Percentiles rank a stretch among this genome's conserved stretches.
phyloP scores from a whole-genome alignment of 1,140 invertebrate species.

The Drosophila elegans region DNA sequence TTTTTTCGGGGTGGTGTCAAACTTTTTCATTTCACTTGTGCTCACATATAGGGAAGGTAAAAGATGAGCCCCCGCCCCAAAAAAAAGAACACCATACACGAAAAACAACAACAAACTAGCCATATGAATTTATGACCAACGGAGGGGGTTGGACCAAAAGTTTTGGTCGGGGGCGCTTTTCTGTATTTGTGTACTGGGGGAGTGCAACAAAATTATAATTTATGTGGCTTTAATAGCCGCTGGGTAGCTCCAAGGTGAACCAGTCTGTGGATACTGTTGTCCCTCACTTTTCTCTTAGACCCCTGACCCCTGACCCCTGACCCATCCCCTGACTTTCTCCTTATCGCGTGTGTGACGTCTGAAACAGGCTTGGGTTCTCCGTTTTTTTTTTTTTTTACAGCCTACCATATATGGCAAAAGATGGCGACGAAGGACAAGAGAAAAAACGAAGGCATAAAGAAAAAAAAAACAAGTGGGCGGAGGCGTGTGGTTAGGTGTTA shows the following conservation, averaged over 20 bases:
- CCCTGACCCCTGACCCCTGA: slow-evolving; percentile 2
- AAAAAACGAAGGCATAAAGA: neutral
- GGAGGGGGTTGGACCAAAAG: slow-evolving; percentile 24
- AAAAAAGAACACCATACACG: slow-evolving; percentile 13
- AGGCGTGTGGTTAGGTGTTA: slow-evolving; percentile 60
- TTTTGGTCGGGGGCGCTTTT: slow-evolving; percentile 3
- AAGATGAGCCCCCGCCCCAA: slow-evolving; percentile 7
- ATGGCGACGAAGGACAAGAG: slow-evolving; percentile 15
- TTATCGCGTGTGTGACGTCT: slow-evolving; percentile 59
- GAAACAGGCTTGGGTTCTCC: slow-evolving; percentile 37
- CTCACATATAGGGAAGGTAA: slow-evolving; percentile 27
- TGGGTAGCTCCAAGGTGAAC: slow-evolving; percentile 54
- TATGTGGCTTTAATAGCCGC: slow-evolving; percentile 82
- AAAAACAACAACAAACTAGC: slow-evolving; percentile 65
- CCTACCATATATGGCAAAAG: slow-evolving; percentile 19
- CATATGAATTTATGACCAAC: slow-evolving; percentile 78
- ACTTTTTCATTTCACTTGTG: slow-evolving; percentile 66
- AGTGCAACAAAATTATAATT: slow-evolving; percentile 83
- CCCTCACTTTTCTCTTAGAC: neutral
- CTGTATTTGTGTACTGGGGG: neutral
- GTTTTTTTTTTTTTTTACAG: slow-evolving; percentile 27
- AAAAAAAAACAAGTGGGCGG: slow-evolving; percentile 25
- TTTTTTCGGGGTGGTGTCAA: slow-evolving; percentile 24
- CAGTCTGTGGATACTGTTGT: neutral
- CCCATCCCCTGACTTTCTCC: slow-evolving; percentile 3